Conservation (phyloP, 2,888 invertebrate genomes). For the Atherix ibis region DNA sequence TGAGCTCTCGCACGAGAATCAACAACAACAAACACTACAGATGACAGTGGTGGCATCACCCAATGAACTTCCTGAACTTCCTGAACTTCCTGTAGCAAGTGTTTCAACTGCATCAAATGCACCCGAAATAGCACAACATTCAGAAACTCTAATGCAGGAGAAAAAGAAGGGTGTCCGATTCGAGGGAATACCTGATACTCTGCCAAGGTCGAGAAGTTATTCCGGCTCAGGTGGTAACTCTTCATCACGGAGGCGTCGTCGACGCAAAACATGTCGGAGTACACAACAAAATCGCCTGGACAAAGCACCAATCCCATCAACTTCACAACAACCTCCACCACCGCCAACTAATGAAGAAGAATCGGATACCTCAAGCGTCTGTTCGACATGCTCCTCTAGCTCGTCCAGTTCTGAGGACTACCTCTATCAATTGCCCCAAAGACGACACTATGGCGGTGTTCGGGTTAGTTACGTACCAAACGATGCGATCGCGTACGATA, state of each 20-base stretch:
- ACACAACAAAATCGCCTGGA: constrained; percentile 9
- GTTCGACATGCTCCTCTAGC: constrained; percentile 79
- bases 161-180: constrained; percentile 33
- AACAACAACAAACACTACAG: constrained; percentile 3
- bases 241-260: constrained; percentile 24
- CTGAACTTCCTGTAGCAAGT: constrained; percentile 33
- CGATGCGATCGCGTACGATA: constrained; percentile 71
- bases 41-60: constrained; percentile 8
- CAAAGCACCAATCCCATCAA: constrained; percentile 5
- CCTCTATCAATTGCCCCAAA: constrained; percentile 69
- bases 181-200: constrained; percentile 30
- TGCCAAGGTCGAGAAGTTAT: constrained; percentile 39
- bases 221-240: constrained; percentile 29
- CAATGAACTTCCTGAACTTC: constrained; percentile 17
- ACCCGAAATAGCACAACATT: constrained; percentile 15
- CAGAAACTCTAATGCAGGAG: constrained; percentile 18
- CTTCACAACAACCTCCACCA: constrained; percentile 18
- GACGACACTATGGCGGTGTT: constrained; percentile 73
- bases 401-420: constrained; percentile 76
- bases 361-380: constrained; percentile 62
- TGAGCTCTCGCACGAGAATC: constrained; percentile 30
- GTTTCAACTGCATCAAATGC: constrained; percentile 38
- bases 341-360: constrained; percentile 25
- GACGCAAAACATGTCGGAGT: constrained; percentile 24
- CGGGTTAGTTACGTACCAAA: constrained; percentile 87